Conservation (phyloP, 2,113 vertebrate species). For the Dicerorhinus sumatrensis region DNA sequence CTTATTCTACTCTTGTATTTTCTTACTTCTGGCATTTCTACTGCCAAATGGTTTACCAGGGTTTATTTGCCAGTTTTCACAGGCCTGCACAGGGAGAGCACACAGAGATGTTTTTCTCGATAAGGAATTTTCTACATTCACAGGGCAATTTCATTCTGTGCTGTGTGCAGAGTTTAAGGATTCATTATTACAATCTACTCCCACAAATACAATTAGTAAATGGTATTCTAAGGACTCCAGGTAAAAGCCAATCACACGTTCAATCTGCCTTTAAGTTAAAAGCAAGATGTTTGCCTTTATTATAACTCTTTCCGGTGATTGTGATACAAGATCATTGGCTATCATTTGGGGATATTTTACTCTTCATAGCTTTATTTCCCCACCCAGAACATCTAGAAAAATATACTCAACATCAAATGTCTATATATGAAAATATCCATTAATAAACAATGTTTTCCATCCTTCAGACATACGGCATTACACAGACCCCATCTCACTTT, state of each 20-base stretch:
- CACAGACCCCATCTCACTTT: background rate
- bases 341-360: background rate
- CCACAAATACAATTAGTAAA: conserved; percentile 38
- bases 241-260: background rate
- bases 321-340: background rate
- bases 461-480: background rate
- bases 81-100: background rate
- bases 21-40: background rate
- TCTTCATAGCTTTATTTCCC: background rate
- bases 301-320: background rate
- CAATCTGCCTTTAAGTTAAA: background rate
- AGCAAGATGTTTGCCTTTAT: conserved; percentile 4
- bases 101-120: background rate
- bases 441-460: background rate
- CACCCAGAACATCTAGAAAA: background rate
- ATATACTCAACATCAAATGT: background rate
- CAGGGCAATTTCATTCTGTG: background rate
- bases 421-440: background rate
- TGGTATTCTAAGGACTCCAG: background rate
- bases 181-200: background rate
- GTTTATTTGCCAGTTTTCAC: background rate
- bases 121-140: background rate
- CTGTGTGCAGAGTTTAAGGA: background rate
- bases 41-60: background rate
- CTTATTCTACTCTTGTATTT: background rate